A percentile compares a stretch with the other conserved stretches of the same genome.
phyloP scores from a whole-genome alignment of 2,113 vertebrate genomes.

The Heteronetta atricapilla region DNA sequence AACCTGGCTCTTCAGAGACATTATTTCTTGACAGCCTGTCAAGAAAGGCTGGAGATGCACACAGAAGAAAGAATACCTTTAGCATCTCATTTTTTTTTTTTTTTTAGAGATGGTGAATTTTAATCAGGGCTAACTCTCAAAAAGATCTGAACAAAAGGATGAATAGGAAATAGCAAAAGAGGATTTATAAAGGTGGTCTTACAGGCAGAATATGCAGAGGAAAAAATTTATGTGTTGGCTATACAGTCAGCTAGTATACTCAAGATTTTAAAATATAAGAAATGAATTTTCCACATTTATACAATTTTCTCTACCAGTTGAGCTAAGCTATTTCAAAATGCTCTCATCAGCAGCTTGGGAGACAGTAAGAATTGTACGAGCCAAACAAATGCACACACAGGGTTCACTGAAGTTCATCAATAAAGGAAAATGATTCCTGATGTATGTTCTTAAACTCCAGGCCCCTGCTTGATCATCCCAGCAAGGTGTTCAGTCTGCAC shows the following conservation, averaged over 20 bases:
- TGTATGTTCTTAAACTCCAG: neutral
- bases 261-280: slow-evolving; percentile 3
- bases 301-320: neutral
- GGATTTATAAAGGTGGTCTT: slow-evolving; percentile 6
- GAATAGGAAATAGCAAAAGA: slow-evolving; percentile 27
- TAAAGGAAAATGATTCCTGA: neutral
- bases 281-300: neutral
- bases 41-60: slow-evolving; percentile 52
- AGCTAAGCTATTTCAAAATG: neutral
- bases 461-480: neutral
- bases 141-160: slow-evolving; percentile 62
- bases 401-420: neutral
- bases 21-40: slow-evolving; percentile 74
- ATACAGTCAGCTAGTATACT: neutral
- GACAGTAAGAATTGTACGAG: neutral
- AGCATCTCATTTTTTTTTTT: slow-evolving; percentile 34
- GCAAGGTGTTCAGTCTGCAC: neutral
- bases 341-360: neutral
- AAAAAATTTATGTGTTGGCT: neutral
- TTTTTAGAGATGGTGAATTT: slow-evolving; percentile 52
- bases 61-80: slow-evolving; percentile 66
- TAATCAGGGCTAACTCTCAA: slow-evolving; percentile 52
- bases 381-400: neutral
- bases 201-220: neutral
- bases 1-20: slow-evolving; percentile 71